Percentiles rank a stretch among this genome's conserved stretches.
These are phyloP conservation scores for Pristionchus pacificus DNA, from an alignment of 1,140 invertebrate species.

Conservation along the genomic window DNA sequence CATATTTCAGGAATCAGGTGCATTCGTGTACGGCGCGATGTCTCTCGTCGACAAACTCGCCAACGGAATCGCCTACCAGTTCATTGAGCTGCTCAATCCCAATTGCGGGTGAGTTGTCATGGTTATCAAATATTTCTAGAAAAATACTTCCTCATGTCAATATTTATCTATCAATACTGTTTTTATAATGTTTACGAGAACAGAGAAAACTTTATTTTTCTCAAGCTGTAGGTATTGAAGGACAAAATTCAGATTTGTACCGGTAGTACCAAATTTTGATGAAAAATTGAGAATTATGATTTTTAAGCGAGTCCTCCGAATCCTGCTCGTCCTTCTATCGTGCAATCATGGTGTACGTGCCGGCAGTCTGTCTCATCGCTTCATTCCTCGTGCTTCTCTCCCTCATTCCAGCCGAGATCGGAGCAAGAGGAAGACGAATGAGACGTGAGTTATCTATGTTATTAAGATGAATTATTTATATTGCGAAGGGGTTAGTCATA, in stretches of 20 bases:
- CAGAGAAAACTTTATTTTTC: too few species aligned
- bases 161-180: too few species aligned
- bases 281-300: background rate
- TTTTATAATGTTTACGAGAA: too few species aligned
- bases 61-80: slow-evolving; percentile 75
- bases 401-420: slow-evolving; percentile 36
- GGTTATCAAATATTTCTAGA: slow-evolving; percentile 14
- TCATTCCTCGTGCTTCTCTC: slow-evolving; percentile 44
- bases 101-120: slow-evolving; percentile 43
- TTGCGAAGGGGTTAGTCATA: background rate
- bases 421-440: slow-evolving; percentile 19
- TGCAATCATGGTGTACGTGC: slow-evolving; percentile 47
- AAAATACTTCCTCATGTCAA: slow-evolving; percentile 3
- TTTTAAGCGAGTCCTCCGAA: slow-evolving; percentile 21
- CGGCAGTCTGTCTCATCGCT: slow-evolving; percentile 40
- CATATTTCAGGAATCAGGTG: slow-evolving; percentile 69
- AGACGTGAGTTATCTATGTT: background rate
- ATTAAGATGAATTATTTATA: slow-evolving; percentile 6
- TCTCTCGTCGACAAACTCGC: slow-evolving; percentile 88
- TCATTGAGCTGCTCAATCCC: slow-evolving; percentile 71
- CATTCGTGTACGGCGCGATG: slow-evolving; percentile 93
- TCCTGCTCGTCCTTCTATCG: slow-evolving; percentile 46
- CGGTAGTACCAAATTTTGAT: background rate
- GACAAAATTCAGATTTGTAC: slow-evolving; percentile 2
- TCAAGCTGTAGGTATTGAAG: too few species aligned